Base-by-base conservation (phyloP, 2,797 vertebrate genomes). In the Anguilla anguilla region DNA sequence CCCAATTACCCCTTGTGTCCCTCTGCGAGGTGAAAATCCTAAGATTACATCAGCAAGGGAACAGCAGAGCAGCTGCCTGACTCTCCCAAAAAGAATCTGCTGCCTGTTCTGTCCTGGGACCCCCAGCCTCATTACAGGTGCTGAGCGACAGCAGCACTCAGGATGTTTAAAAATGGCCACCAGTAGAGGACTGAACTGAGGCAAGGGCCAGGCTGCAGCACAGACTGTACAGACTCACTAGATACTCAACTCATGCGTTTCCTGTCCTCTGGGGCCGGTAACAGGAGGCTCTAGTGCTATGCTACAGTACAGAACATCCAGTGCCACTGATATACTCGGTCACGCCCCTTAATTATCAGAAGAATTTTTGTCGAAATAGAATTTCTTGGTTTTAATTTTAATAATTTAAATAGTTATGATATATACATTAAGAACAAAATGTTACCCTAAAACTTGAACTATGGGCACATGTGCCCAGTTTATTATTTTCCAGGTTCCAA, bases 1-100 rank as follows among this genome's bases (percentile, higher is more conserved):
- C 46, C 46, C 46, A 49, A 51, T 82, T 51, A 82, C 22, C 19
- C 79, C 25, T 3, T 82, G 4, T 17, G 69, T 79, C 74, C 74
- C 74, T 43, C 74, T 79, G 74, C 3, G 43, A n/a, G 79, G 19
- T 6, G 19, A 49, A 9, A 51, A 82, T 82, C 46, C 19, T 51
- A 25, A 10, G 46, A 51, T 79, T 51, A 49, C 46, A n/a, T 51
- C 46, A n/a, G 19, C 25, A 1, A 82, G 46, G 79, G 46, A 79
- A 22, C 74, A 43, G 74, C 17, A 79, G 13, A 43, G 35, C 74
- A 79, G 74, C 74, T 79, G 74, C 39, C 39, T 17, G 74, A 9
- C 35, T 43, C 74, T 79, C 74, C 35, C 74, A 25, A 79, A 79
- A 43, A 79, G 35, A 79, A 79, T 79, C 74, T 82, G 79, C 77